Evolutionary conservation across 2,888 invertebrate genomes (phyloP).

Genomic region (Griposia aprilina): DNA sequence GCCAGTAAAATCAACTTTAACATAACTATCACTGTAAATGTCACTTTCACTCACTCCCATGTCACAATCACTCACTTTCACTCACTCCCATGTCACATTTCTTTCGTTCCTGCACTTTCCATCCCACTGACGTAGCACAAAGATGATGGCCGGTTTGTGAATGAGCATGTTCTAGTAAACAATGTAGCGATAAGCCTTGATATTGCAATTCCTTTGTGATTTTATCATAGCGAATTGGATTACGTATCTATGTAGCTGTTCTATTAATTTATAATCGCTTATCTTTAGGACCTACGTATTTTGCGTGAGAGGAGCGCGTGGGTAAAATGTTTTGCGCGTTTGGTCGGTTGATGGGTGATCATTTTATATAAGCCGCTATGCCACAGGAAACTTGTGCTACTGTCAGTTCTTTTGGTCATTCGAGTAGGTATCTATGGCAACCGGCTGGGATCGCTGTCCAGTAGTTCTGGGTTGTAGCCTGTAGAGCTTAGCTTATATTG

Average conservation of each 20-base stretch:
- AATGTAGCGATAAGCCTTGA: constrained; percentile 70
- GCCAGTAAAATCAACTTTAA: not conserved
- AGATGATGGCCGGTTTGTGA: constrained; percentile 55
- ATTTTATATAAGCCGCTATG: not conserved
- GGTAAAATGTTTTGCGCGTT: not conserved
- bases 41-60: constrained; percentile 57
- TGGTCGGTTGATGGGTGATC: not conserved
- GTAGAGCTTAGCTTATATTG: no score
- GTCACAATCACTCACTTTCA: constrained; percentile 48
- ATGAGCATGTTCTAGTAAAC: constrained; percentile 60
- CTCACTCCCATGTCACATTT: constrained; percentile 52
- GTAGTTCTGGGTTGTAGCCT: no score
- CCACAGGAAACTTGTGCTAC: no score
- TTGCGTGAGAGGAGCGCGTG: not conserved
- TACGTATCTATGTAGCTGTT: constrained; percentile 52
- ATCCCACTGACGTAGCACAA: constrained; percentile 29
- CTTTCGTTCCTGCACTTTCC: constrained; percentile 22
- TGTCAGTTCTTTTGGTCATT: no score
- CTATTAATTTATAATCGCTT: constrained; percentile 42
- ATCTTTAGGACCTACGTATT: constrained; percentile 8
- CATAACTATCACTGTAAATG: constrained; percentile 29
- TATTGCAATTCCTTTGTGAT: constrained; percentile 72
- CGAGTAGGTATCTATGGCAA: no score
- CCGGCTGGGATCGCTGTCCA: no score
- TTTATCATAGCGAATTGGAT: constrained; percentile 66